Evolutionary conservation across 2,113 vertebrate genomes (phyloP).

Genomic region (Neogale vison): DNA sequence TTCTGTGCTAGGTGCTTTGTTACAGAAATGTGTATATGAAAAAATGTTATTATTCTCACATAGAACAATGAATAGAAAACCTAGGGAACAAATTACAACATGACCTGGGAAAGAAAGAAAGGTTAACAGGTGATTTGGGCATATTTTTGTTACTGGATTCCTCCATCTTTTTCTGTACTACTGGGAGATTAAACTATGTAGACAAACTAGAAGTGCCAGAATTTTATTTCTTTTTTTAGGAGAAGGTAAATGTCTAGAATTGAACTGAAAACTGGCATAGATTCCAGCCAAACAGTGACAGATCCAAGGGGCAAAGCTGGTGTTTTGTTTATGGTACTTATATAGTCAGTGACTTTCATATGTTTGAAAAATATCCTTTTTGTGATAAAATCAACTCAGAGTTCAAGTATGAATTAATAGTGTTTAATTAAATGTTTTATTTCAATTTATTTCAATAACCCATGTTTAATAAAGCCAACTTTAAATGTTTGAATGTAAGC

Average conservation of each 20-base stretch:
- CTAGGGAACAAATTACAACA: neutral
- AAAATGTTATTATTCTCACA: neutral
- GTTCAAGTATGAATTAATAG: slow-evolving; percentile 35
- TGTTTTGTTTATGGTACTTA: neutral
- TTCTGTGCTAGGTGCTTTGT: neutral
- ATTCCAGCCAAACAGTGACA: neutral
- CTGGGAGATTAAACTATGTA: neutral
- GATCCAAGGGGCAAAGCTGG: neutral
- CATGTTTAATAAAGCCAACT: slow-evolving; percentile 25
- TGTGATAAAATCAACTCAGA: slow-evolving; percentile 38
- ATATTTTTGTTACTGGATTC: neutral
- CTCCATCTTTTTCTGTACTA: neutral
- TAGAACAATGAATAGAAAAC: neutral
- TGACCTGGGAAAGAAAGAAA: neutral
- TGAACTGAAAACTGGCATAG: neutral
- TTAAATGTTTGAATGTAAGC: neutral
- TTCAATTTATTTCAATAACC: slow-evolving; percentile 39
- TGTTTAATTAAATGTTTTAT: slow-evolving; percentile 61
- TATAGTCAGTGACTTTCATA: neutral
- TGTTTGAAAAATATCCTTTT: neutral
- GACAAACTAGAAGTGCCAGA: neutral
- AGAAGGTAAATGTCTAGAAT: neutral
- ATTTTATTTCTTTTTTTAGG: neutral
- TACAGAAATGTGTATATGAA: neutral
- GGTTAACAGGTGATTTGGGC: neutral